These are phyloP conservation scores for Pomatorhinus ruficollis DNA, from an alignment of 2,113 vertebrate species.

Conservation along the genomic window DNA sequence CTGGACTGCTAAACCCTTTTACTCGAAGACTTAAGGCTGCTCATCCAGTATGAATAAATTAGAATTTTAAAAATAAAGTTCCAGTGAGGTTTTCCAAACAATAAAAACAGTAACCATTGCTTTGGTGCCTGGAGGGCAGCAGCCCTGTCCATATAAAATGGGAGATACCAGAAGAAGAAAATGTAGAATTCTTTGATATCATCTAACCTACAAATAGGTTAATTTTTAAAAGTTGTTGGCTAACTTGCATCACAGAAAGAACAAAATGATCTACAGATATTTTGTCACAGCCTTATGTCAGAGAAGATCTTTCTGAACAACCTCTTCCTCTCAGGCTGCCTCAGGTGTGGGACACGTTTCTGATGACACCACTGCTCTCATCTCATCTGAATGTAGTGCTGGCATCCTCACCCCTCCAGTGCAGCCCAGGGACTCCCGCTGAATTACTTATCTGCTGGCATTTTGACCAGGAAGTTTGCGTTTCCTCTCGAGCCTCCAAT, in stretches of 20 bases:
- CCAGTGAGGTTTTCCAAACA: neutral
- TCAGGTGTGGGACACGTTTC: neutral
- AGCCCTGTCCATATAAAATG: neutral
- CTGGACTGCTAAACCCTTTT: neutral
- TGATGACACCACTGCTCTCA: neutral
- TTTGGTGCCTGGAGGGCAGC: neutral
- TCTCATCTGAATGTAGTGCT: constrained; percentile 35
- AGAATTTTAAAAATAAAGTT: neutral
- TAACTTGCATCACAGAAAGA: neutral
- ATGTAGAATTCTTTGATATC: neutral
- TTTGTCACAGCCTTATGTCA: neutral
- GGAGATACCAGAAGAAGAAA: neutral
- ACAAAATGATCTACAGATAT: neutral
- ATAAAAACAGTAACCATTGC: neutral
- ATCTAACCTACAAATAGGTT: neutral
- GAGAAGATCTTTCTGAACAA: neutral
- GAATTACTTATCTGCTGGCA: constrained; percentile 40
- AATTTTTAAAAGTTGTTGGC: neutral
- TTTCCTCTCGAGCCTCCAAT: constrained; percentile 12
- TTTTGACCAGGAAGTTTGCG: constrained; percentile 2
- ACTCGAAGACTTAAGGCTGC: neutral
- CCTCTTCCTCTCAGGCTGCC: neutral
- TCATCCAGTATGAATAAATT: neutral
- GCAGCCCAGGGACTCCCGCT: neutral
- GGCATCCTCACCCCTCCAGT: neutral